Percentiles rank a stretch among this genome's conserved stretches.
These are phyloP conservation scores for Achlya flavicornis DNA, from an alignment of 2,888 invertebrate genomes.

Conservation along the genomic window DNA sequence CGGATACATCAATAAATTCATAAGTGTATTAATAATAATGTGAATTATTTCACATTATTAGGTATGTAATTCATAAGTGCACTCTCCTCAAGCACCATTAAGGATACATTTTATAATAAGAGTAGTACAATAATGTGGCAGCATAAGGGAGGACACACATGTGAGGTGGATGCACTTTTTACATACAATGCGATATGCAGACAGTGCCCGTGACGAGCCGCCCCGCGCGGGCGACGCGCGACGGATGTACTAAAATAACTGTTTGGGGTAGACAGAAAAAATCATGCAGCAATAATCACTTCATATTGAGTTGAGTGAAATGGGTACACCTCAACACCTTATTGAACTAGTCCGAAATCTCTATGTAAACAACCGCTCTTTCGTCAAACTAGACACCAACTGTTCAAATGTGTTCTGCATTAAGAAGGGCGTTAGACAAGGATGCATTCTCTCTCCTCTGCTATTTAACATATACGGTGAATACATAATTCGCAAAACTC, in stretches of 20 bases:
- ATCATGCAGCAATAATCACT: constrained; percentile 1
- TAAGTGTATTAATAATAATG: background rate
- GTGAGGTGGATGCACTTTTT: background rate
- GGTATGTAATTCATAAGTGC: background rate
- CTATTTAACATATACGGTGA: no score
- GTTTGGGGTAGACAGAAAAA: constrained; percentile 11
- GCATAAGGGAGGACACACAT: background rate
- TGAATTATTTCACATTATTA: no score
- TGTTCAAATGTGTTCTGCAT: no score
- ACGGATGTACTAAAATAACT: constrained; percentile 42
- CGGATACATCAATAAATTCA: background rate
- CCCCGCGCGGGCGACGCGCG: background rate
- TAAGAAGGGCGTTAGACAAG: no score
- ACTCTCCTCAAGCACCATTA: background rate
- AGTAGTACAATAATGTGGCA: background rate
- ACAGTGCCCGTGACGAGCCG: background rate
- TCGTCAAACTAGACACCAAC: no score
- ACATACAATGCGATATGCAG: background rate
- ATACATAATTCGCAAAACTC: no score
- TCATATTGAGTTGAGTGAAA: background rate
- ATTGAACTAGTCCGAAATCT: no score
- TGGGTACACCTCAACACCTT: no score
- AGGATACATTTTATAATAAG: background rate
- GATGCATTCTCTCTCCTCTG: no score
- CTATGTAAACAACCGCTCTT: no score